These are phyloP conservation scores for Aythya baeri DNA, from an alignment of 2,113 vertebrate genomes.

Conservation along the genomic window DNA sequence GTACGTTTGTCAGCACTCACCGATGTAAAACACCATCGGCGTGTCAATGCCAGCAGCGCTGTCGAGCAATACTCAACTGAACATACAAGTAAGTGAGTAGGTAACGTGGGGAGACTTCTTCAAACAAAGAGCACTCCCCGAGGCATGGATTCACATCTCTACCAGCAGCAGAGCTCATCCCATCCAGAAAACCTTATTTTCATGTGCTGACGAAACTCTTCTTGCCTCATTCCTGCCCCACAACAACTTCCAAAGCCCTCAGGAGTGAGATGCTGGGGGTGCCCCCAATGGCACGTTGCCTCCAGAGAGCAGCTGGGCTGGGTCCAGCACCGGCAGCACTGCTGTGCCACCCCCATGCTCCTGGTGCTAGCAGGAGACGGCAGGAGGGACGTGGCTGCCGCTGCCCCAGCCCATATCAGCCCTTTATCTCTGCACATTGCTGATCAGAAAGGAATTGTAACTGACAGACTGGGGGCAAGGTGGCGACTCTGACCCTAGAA, in stretches of 20 bases:
- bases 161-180: neutral
- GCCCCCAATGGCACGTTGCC: neutral
- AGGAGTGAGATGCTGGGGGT: neutral
- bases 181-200: neutral
- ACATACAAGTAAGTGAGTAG: neutral
- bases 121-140: neutral
- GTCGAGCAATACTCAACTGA: neutral
- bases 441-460: too few relatives aligned
- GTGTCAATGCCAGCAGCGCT: fast-evolving
- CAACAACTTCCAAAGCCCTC: neutral
- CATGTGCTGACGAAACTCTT: neutral
- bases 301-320: too few relatives aligned
- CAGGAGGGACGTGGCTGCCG: too few relatives aligned
- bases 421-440: too few relatives aligned
- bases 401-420: too few relatives aligned
- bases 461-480: neutral
- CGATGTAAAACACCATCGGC: neutral
- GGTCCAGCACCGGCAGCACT: too few relatives aligned
- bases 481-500: neutral
- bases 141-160: neutral
- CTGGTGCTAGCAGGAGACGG: too few relatives aligned
- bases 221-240: neutral
- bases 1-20: neutral
- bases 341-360: too few relatives aligned
- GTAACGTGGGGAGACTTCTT: neutral